Evolutionary conservation across 2,888 invertebrate genomes (phyloP).

Genomic region (Stenurella melanura): DNA sequence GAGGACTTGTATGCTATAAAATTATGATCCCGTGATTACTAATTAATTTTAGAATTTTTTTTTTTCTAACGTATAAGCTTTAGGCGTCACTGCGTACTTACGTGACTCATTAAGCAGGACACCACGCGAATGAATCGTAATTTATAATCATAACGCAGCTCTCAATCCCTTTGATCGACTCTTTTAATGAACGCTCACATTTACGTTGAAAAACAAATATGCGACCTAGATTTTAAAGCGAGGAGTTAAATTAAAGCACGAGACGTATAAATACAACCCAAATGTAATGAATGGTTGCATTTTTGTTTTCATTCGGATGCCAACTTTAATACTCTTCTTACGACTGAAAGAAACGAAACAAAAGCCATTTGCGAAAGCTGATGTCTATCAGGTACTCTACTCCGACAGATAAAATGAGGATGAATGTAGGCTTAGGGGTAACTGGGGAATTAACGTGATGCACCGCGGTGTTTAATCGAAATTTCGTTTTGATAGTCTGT

Average conservation of each 20-base stretch:
- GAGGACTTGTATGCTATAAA: too few relatives aligned
- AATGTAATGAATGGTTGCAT: constrained; percentile 28
- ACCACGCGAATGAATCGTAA: not conserved
- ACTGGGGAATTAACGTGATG: constrained; percentile 20
- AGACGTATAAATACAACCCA: constrained; percentile 1
- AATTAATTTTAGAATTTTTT: too few relatives aligned
- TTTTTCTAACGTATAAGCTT: too few relatives aligned
- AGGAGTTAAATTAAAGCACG: constrained; percentile 16
- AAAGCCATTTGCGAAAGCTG: constrained; percentile 17
- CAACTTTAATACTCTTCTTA: constrained; percentile 20
- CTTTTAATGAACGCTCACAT: not conserved
- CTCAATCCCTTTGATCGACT: constrained; percentile 6
- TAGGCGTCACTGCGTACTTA: not conserved
- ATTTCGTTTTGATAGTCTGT: not conserved
- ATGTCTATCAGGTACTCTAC: constrained; percentile 28
- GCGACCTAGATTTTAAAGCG: not conserved
- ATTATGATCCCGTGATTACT: too few relatives aligned
- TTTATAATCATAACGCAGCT: not conserved
- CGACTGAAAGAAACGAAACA: constrained; percentile 19
- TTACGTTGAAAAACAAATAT: constrained; percentile 5
- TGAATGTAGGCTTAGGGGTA: constrained; percentile 11
- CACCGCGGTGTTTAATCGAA: not conserved
- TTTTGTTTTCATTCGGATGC: constrained; percentile 25
- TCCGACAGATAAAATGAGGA: constrained; percentile 23
- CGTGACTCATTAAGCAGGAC: not conserved